Conservation (phyloP, 2,113 vertebrate genomes). For the Tragelaphus imberbis region DNA sequence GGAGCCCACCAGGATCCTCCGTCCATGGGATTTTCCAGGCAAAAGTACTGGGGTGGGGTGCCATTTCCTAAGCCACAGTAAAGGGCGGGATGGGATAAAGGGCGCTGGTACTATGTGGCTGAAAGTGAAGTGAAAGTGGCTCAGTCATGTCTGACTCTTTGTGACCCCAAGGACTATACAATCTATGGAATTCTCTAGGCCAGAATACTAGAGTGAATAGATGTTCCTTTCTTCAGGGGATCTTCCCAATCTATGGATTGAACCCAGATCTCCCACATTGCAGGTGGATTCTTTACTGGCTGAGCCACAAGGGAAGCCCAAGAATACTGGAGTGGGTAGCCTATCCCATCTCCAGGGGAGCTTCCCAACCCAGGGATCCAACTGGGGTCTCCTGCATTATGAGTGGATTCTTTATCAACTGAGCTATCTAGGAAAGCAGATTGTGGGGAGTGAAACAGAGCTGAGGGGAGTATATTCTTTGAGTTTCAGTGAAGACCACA, state of each 20-base stretch:
- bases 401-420: neutral
- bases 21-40: too few relatives aligned
- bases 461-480: neutral
- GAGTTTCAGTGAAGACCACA: neutral
- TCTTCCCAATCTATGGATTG: neutral
- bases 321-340: neutral
- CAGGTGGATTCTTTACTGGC: neutral
- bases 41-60: too few relatives aligned
- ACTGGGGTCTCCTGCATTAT: neutral
- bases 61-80: neutral
- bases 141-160: neutral
- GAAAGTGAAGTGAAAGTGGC: neutral
- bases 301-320: neutral
- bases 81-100: neutral
- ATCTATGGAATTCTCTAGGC: neutral
- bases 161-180: neutral
- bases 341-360: neutral
- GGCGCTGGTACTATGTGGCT: neutral
- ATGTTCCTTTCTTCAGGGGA: neutral
- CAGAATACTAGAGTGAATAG: neutral
- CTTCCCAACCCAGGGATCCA: neutral
- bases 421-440: neutral
- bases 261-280: neutral
- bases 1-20: too few relatives aligned
- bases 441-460: conserved; percentile 1